A percentile compares a stretch with the other conserved stretches of the same genome.
phyloP scores from a whole-genome alignment of 2,797 vertebrate genomes.

The Gambelia wislizenii region DNA sequence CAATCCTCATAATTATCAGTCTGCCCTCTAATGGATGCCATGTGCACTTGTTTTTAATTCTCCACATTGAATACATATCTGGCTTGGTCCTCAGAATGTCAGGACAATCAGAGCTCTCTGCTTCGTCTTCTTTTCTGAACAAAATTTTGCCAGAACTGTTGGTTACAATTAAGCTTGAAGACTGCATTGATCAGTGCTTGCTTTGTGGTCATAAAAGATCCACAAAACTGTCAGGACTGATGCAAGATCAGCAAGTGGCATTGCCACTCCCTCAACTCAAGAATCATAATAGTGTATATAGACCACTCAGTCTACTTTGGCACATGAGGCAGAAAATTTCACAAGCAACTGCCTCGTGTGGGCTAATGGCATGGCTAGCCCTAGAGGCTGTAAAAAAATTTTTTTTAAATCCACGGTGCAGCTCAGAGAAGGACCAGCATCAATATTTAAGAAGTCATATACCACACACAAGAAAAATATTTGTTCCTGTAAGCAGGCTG shows the following conservation, averaged over 20 bases:
- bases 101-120: no score
- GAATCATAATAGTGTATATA: neutral
- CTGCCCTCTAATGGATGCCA: neutral
- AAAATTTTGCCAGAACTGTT: neutral
- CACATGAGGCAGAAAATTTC: neutral
- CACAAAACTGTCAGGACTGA: neutral
- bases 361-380: neutral
- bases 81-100: neutral
- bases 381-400: neutral
- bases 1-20: neutral
- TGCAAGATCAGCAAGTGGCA: neutral
- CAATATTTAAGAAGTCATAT: neutral
- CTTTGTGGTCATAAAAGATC: neutral
- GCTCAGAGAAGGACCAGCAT: neutral
- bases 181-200: neutral
- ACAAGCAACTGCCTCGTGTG: neutral
- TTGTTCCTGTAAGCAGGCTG: slow-evolving; percentile 15
- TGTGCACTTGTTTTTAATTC: neutral
- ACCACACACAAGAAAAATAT: neutral
- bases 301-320: neutral
- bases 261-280: neutral
- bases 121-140: neutral
- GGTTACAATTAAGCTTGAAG: neutral
- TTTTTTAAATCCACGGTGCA: neutral
- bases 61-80: neutral